Conservation (phyloP, 2,888 invertebrate species). For the Hemistola chrysoprasaria region DNA sequence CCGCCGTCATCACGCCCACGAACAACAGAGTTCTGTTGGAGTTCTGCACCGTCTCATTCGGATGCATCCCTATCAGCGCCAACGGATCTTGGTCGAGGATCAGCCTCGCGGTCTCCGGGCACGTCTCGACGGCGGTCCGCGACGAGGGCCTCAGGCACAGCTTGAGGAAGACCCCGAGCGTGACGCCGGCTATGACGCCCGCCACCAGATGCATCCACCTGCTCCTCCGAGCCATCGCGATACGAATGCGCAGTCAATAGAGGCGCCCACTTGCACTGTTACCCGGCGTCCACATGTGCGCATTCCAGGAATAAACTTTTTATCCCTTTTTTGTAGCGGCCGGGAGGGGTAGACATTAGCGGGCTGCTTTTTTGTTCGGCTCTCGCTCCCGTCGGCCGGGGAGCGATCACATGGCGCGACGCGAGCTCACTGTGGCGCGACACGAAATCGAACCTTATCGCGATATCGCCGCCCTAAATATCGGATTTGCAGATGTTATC, state of each 20-base stretch:
- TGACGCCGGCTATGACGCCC: slow-evolving; percentile 81
- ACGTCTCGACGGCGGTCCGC: slow-evolving; percentile 58
- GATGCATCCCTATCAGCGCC: slow-evolving; percentile 54
- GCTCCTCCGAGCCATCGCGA: slow-evolving; percentile 74
- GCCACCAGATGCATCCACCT: slow-evolving; percentile 78
- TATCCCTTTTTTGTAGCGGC: slow-evolving; percentile 70
- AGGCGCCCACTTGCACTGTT: slow-evolving; percentile 52
- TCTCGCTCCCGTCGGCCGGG: slow-evolving; percentile 60
- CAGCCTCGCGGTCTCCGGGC: slow-evolving; percentile 53
- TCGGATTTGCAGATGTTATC: slow-evolving; percentile 76
- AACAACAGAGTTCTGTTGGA: slow-evolving; percentile 86
- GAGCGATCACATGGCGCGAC: slow-evolving; percentile 69
- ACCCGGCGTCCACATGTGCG: slow-evolving; percentile 73
- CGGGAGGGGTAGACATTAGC: slow-evolving; percentile 72
- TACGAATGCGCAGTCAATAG: slow-evolving; percentile 56
- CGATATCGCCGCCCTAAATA: slow-evolving; percentile 68
- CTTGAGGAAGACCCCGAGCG: slow-evolving; percentile 79
- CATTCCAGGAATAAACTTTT: slow-evolving; percentile 77
- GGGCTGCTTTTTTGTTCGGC: slow-evolving; percentile 65
- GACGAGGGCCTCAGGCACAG: slow-evolving; percentile 65
- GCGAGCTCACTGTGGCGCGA: slow-evolving; percentile 50
- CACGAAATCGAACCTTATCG: slow-evolving; percentile 64
- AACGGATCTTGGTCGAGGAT: slow-evolving; percentile 61
- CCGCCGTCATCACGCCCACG: slow-evolving; percentile 98
- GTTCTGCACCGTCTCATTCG: slow-evolving; percentile 68